Conservation (phyloP, 1,140 invertebrate species). For the Sinella curviseta region DNA sequence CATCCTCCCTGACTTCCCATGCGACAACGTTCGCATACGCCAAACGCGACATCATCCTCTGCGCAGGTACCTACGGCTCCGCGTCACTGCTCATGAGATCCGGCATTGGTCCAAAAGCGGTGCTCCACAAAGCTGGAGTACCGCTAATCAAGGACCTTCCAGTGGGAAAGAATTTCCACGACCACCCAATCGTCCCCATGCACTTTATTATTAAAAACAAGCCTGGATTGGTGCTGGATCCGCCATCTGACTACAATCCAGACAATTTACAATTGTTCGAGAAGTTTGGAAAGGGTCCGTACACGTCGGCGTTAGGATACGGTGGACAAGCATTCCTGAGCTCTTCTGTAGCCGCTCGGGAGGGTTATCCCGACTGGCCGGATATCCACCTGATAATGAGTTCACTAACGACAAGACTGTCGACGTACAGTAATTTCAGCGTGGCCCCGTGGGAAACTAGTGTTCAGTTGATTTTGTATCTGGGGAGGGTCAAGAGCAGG, state of each 20-base stretch:
- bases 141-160: neutral
- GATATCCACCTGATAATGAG: neutral
- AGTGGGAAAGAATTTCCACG: neutral
- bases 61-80: neutral
- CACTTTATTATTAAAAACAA: neutral
- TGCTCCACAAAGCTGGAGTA: neutral
- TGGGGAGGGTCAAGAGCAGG: neutral
- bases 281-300: neutral
- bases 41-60: neutral
- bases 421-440: neutral
- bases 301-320: neutral
- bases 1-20: neutral
- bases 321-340: neutral
- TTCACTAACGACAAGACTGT: neutral
- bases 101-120: neutral
- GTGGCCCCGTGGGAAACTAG: neutral
- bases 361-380: neutral
- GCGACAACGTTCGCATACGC: too few species aligned
- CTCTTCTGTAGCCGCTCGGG: neutral
- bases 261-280: neutral
- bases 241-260: neutral
- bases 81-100: neutral
- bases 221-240: neutral
- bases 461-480: neutral
- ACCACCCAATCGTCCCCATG: neutral